phyloP scores from a whole-genome alignment of 2,888 invertebrate species.

The Noctua fimbriata region DNA sequence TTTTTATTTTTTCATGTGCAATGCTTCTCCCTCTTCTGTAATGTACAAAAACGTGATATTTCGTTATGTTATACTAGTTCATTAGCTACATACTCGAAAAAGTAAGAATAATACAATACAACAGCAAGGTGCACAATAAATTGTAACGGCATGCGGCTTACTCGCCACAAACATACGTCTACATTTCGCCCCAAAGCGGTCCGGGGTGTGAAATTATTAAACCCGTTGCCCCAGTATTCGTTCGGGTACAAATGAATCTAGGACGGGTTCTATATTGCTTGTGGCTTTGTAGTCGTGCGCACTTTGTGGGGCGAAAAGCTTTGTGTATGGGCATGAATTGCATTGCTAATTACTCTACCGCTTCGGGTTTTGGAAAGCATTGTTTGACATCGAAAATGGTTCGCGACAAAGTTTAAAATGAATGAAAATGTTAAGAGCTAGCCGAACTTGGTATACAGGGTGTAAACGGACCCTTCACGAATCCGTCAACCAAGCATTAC shows the following conservation, averaged over 20 bases:
- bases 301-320: slow-evolving; percentile 21
- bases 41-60: neutral
- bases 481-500: too few relatives aligned
- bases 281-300: slow-evolving; percentile 38
- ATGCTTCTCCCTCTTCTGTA: too few relatives aligned
- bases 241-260: slow-evolving; percentile 39
- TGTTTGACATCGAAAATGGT: neutral
- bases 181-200: slow-evolving; percentile 11
- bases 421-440: too few relatives aligned
- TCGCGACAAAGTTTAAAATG: neutral
- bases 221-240: slow-evolving; percentile 21
- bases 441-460: too few relatives aligned
- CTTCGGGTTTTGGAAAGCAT: neutral
- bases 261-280: slow-evolving; percentile 42
- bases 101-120: neutral
- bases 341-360: slow-evolving; percentile 19
- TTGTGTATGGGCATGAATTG: slow-evolving; percentile 18
- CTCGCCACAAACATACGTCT: slow-evolving; percentile 37
- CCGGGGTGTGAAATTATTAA: slow-evolving; percentile 48
- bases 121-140: slow-evolving; percentile 1
- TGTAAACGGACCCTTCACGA: too few relatives aligned
- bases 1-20: too few relatives aligned
- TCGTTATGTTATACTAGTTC: neutral
- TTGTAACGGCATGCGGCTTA: slow-evolving; percentile 10
- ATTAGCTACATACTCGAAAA: neutral